These are phyloP conservation scores for Silurus lanzhouensis DNA, from an alignment of 2,797 vertebrate species.

Conservation along the genomic window DNA sequence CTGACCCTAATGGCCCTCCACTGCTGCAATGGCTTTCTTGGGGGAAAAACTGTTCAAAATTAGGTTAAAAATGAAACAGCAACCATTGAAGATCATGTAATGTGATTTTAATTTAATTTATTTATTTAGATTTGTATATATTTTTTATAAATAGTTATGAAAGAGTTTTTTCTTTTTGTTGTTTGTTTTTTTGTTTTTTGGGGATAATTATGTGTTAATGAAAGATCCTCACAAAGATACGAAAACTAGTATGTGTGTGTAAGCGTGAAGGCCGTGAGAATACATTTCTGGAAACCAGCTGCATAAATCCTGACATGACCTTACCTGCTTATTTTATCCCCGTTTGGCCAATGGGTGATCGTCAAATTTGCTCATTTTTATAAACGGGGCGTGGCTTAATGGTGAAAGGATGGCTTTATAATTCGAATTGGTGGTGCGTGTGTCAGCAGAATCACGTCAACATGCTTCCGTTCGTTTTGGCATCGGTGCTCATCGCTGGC, in stretches of 20 bases:
- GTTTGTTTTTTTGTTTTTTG: too few relatives aligned
- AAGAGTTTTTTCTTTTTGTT: too few relatives aligned
- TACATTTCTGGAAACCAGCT: conserved; percentile 37
- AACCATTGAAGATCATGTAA: not conserved
- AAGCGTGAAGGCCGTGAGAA: conserved; percentile 46
- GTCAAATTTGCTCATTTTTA: conserved; percentile 25
- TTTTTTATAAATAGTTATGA: too few relatives aligned
- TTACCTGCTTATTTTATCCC: not conserved
- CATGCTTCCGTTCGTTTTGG: conserved; percentile 76
- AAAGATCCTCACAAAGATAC: not conserved
- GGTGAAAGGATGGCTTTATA: conserved; percentile 65
- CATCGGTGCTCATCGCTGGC: conserved; percentile 75
- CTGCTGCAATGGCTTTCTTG: not conserved
- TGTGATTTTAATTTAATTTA: not conserved
- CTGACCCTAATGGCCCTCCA: too few relatives aligned
- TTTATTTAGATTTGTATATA: too few relatives aligned
- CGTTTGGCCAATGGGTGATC: conserved; percentile 12
- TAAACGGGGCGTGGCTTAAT: conserved; percentile 44
- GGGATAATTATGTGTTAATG: not conserved
- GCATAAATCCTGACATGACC: conserved; percentile 32
- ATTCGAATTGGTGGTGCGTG: conserved; percentile 51
- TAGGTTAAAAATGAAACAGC: not conserved
- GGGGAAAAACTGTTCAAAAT: not conserved
- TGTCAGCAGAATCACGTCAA: conserved; percentile 68
- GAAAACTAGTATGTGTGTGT: not conserved